Percentiles rank a stretch among this genome's conserved stretches.
Evolutionary conservation across 2,113 vertebrate genomes (phyloP).

Genomic region (Tylochromis polylepis): DNA sequence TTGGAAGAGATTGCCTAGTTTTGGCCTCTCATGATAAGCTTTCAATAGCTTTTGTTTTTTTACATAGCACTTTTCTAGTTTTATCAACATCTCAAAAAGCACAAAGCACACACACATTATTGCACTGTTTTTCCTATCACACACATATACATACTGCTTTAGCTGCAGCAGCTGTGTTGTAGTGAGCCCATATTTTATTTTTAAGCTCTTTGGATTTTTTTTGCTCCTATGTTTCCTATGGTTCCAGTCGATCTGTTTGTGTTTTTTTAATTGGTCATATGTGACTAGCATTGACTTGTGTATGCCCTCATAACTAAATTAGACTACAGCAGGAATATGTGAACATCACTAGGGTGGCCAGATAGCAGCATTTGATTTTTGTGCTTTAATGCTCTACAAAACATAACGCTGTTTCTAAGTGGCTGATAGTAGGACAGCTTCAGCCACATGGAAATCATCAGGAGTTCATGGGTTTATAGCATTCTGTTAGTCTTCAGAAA

Average conservation of each 20-base stretch:
- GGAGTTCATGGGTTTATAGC: not conserved
- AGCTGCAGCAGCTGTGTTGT: not conserved
- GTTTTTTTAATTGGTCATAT: not conserved
- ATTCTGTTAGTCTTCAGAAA: not conserved
- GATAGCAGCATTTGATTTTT: not conserved
- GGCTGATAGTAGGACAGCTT: not conserved
- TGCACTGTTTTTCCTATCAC: not conserved
- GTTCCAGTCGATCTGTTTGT: rapidly evolving
- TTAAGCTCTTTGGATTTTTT: not conserved
- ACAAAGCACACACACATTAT: not conserved
- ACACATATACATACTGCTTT: not conserved
- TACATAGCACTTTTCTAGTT: not conserved
- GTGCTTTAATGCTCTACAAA: not conserved
- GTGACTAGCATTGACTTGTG: not conserved
- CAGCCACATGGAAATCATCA: not conserved
- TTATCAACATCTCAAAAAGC: not conserved
- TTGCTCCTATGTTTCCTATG: not conserved
- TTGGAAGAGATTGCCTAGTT: not conserved
- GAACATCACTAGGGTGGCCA: not conserved
- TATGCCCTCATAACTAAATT: not conserved
- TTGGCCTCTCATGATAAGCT: not conserved
- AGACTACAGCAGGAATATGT: not conserved
- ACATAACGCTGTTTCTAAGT: not conserved
- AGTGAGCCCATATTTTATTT: not conserved
- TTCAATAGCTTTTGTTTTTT: not conserved